Base-by-base conservation (phyloP, 2,797 vertebrate genomes). In the Cuniculus paca region DNA sequence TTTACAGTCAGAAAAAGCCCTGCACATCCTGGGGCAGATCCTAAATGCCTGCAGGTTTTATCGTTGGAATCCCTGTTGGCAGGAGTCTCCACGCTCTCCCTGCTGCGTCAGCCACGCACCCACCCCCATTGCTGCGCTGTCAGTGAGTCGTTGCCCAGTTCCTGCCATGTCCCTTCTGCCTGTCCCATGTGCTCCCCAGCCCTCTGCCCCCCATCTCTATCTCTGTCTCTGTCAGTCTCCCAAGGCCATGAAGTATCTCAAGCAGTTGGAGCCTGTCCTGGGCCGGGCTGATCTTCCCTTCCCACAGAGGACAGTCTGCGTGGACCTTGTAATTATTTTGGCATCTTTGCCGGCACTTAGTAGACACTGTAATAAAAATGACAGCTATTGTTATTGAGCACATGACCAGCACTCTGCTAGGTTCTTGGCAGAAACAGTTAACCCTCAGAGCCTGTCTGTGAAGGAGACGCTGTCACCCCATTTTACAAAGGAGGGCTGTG, bases 71-170 rank as follows among this genome's bases (percentile, higher is more conserved):
- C 17, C 31, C 24, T 11, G 2, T 54, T 90, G 75, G 42, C 6
- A 42, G 52, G n/a, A 63, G n/a, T 39, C 39, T 52, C 65, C 54
- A 0, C 2, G 45, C 24, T 28, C 19, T 68, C 20, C 24, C 50
- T 14, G 56, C 31, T 6, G 11, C 36, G 1, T 52, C 14, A 1
- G 36, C 17, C 4, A 3, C 9, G 10, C 13, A 20, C 83, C 61
- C 24, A 5, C 6, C 8, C 24, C 58, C 39, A 45, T 0, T 26
- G 13, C 19, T 1, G 1, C 82, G 34, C n/a, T 48, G 31, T 20
- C 31, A 14, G 58, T 50, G 14, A 17, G 31, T 80, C 77, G 31
- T 48, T 36, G 26, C 72, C 20, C 1, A 5, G 0, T 19, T 61
- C 34, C 48, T 3, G 0, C 24, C 0, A 0, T 19, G 19, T 36